These are phyloP conservation scores for Petrocephalus schoutedeni DNA, from an alignment of 2,797 vertebrate species.

Conservation along the genomic window DNA sequence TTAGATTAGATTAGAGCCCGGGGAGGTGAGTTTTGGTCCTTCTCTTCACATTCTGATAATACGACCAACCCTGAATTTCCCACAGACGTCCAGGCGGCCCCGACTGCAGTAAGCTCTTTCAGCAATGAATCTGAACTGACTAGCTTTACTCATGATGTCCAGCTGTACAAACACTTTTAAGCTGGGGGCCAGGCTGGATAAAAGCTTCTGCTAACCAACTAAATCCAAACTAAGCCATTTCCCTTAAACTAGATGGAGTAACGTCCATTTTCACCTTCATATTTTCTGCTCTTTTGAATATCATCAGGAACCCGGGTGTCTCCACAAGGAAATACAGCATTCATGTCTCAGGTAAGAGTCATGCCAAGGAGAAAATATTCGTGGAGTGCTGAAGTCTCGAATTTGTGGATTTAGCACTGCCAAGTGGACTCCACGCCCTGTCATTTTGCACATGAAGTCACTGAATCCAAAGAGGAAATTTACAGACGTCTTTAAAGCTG, in stretches of 20 bases:
- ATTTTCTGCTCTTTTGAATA: not conserved
- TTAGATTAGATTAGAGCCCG: not conserved
- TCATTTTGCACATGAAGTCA: slow-evolving; percentile 18
- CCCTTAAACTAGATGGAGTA: not conserved
- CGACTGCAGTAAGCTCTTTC: not conserved
- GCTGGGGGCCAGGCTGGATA: not conserved
- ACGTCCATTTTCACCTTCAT: not conserved
- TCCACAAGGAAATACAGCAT: not conserved
- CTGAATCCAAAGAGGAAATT: slow-evolving; percentile 19
- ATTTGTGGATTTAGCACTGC: not conserved
- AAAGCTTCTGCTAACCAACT: not conserved
- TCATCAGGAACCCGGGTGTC: not conserved
- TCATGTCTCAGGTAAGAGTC: not conserved
- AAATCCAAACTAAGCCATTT: not conserved
- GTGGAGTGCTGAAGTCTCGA: slow-evolving; percentile 7
- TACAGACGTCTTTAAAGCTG: not conserved
- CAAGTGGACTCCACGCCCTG: slow-evolving; percentile 16
- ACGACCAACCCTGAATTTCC: not conserved
- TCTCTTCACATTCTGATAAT: not conserved
- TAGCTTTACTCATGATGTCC: not conserved
- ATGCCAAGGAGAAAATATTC: slow-evolving; percentile 12
- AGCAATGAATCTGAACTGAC: not conserved
- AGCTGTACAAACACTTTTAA: not conserved
- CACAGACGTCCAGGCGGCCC: not conserved
- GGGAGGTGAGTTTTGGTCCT: not conserved